Conservation (phyloP, 1,140 invertebrate genomes). For the Meloidogyne hapla region DNA sequence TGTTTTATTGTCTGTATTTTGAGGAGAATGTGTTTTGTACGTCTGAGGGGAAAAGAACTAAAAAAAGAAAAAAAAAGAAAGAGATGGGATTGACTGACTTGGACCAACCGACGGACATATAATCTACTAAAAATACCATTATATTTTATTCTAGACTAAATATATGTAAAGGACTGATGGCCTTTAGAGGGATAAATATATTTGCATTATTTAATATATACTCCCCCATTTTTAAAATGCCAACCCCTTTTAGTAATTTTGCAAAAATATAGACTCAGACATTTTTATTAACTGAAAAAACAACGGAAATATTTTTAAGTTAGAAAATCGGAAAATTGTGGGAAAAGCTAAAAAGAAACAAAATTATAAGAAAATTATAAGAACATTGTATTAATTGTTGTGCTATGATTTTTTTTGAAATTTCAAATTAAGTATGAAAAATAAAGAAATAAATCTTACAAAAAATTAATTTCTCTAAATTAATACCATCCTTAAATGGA, state of each 20-base stretch:
- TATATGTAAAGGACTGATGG: no score
- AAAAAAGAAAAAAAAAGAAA: neutral
- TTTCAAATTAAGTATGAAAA: no score
- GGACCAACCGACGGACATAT: neutral
- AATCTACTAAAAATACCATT: no score
- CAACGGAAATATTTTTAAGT: neutral
- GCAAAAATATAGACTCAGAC: no score
- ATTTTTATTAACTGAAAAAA: neutral
- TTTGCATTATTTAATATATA: no score
- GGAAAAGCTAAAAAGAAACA: neutral
- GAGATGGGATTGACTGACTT: neutral
- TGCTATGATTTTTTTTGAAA: no score
- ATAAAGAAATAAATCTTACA: no score
- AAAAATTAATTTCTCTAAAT: no score
- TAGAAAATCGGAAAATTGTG: neutral
- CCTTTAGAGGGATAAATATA: neutral
- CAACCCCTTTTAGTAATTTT: neutral
- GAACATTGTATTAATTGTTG: no score
- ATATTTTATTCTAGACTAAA: no score
- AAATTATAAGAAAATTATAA: neutral
- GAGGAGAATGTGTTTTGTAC: neutral
- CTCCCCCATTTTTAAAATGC: no score
- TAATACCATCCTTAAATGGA: no score
- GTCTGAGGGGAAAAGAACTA: neutral
- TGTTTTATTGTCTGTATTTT: slow-evolving; percentile 6